A percentile compares a stretch with the other conserved stretches of the same genome.
Conservation (phyloP, 2,797 vertebrate genomes). For the Gadopsis bispinosus region DNA sequence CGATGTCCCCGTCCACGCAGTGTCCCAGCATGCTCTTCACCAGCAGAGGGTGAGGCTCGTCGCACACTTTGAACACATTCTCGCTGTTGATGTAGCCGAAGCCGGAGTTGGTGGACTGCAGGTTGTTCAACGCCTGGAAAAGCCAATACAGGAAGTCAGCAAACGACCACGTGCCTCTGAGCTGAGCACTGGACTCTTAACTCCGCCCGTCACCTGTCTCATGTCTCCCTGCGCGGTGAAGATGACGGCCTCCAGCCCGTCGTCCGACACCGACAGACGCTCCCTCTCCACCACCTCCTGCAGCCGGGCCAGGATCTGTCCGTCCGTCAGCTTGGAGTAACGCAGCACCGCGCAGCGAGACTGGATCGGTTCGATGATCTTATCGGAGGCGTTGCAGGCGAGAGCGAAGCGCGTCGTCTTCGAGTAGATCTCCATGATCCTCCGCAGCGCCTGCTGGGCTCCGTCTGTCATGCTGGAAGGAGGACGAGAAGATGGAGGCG, state of each 20-base stretch:
- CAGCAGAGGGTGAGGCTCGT: slow-evolving; percentile 95
- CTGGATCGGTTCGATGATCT: slow-evolving; percentile 98
- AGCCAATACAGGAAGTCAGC: neutral
- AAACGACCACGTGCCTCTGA: rapidly evolving
- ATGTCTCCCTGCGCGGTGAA: slow-evolving; percentile 99
- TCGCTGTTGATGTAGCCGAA: slow-evolving; percentile 96
- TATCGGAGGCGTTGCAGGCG: slow-evolving; percentile 96
- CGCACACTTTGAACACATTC: slow-evolving; percentile 98
- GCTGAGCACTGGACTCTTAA: slow-evolving; percentile 1
- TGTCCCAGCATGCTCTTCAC: slow-evolving; percentile 97
- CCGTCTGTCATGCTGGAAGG: slow-evolving; percentile 95
- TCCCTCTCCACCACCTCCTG: slow-evolving; percentile 92
- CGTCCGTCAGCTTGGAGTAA: slow-evolving; percentile 93
- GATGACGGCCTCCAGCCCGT: slow-evolving; percentile 96
- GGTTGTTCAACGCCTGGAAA: slow-evolving; percentile 93
- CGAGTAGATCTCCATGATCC: slow-evolving; percentile 99
- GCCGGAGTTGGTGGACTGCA: slow-evolving; percentile 95
- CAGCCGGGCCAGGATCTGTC: slow-evolving; percentile 91
- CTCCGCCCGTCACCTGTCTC: slow-evolving; percentile 90
- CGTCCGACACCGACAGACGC: slow-evolving; percentile 87
- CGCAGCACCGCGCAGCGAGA: slow-evolving; percentile 96
- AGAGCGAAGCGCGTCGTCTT: slow-evolving; percentile 97
- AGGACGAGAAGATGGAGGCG: rapidly evolving
- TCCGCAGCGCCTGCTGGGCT: slow-evolving; percentile 95
- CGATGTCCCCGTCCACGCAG: slow-evolving; percentile 90